Evolutionary conservation across 2,113 vertebrate species (phyloP).

Genomic region (Eleginops maclovinus): DNA sequence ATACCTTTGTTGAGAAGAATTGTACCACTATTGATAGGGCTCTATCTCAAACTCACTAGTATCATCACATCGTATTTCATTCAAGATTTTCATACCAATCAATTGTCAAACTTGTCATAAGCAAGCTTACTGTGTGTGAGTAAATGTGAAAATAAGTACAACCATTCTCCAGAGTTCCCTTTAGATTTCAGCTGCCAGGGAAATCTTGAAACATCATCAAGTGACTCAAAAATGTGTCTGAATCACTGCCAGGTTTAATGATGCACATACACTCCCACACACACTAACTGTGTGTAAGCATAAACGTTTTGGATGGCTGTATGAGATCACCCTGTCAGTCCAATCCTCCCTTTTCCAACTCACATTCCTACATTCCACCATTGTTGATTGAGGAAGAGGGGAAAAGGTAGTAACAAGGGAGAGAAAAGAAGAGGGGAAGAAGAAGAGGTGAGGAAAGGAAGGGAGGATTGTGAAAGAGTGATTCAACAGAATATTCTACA

Average conservation of each 20-base stretch:
- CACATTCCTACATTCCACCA: constrained; percentile 38
- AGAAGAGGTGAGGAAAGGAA: not conserved
- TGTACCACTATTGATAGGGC: not conserved
- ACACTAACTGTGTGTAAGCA: not conserved
- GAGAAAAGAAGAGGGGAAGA: not conserved
- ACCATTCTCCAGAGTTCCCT: not conserved
- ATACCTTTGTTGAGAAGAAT: not conserved
- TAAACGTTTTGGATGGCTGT: not conserved
- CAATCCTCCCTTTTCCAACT: constrained; percentile 17
- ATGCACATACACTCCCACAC: not conserved
- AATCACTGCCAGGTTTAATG: no score
- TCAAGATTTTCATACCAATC: not conserved
- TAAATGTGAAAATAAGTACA: no score
- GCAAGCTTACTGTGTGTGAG: not conserved
- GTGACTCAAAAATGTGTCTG: not conserved
- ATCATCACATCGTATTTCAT: not conserved
- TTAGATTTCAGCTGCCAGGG: not conserved
- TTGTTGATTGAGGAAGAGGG: not conserved
- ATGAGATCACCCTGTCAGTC: constrained; percentile 6
- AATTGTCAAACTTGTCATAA: not conserved
- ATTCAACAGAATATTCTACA: not conserved
- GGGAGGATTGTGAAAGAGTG: not conserved
- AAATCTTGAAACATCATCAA: not conserved
- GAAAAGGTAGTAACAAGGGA: not conserved
- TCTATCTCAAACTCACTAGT: not conserved